Percentiles rank a stretch among this genome's conserved stretches.
These are phyloP conservation scores for Diloba caeruleocephala DNA, from an alignment of 2,888 invertebrate genomes.

Conservation along the genomic window DNA sequence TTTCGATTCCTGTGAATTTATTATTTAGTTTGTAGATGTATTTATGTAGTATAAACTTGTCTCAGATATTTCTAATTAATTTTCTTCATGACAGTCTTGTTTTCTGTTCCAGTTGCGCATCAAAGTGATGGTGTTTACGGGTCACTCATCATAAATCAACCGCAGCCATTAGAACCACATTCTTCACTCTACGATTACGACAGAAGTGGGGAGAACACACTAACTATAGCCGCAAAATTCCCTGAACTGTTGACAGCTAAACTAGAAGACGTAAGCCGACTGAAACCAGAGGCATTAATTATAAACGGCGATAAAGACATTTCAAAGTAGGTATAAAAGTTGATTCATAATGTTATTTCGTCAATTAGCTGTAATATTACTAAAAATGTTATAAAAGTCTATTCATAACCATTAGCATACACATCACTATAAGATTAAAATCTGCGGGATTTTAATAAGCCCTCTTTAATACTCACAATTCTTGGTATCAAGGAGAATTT, in stretches of 20 bases:
- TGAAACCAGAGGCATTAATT: slow-evolving; percentile 76
- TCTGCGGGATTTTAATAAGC: too few species aligned
- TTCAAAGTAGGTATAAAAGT: slow-evolving; percentile 70
- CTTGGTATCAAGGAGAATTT: too few species aligned
- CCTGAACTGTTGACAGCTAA: slow-evolving; percentile 88
- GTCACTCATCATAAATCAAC: slow-evolving; percentile 87
- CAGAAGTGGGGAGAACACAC: slow-evolving; percentile 79
- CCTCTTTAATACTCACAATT: too few species aligned
- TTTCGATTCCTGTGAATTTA: too few species aligned
- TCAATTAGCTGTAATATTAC: too few species aligned
- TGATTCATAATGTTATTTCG: too few species aligned
- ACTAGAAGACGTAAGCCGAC: slow-evolving; percentile 70
- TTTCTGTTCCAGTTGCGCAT: slow-evolving; percentile 85
- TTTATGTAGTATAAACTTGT: too few species aligned
- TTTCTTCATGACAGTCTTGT: slow-evolving; percentile 8
- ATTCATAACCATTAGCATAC: too few species aligned
- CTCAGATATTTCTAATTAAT: slow-evolving; percentile 2
- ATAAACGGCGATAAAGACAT: slow-evolving; percentile 72
- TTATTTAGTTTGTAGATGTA: too few species aligned
- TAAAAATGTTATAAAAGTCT: too few species aligned
- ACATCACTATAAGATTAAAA: too few species aligned
- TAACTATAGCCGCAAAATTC: slow-evolving; percentile 86
- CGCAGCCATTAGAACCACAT: slow-evolving; percentile 79
- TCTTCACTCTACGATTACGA: slow-evolving; percentile 81
- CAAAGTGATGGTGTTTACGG: slow-evolving; percentile 90